Evolutionary conservation across 2,113 vertebrate genomes (phyloP).

Genomic region (Murina feae): DNA sequence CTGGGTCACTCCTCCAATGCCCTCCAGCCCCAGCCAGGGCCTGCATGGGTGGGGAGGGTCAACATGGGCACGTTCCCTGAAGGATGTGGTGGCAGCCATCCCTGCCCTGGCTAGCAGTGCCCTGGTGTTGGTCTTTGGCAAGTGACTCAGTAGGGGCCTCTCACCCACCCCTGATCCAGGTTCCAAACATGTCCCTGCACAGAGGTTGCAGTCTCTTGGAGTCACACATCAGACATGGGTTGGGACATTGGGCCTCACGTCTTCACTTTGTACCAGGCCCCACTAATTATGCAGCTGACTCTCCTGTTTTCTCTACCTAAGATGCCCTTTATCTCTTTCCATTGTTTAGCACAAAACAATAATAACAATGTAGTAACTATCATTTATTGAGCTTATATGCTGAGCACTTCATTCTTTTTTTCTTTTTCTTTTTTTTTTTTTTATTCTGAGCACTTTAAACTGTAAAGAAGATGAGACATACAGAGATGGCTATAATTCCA

Average conservation of each 20-base stretch:
- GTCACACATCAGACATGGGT: neutral
- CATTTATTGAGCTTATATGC: neutral
- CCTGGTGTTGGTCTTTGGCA: neutral
- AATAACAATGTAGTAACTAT: neutral
- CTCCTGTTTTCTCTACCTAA: neutral
- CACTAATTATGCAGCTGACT: neutral
- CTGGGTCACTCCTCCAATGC: neutral
- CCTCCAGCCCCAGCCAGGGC: neutral
- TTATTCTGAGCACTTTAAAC: neutral
- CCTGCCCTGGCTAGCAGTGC: neutral
- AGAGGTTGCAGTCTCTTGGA: neutral
- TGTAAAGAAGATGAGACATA: neutral
- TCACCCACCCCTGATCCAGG: neutral
- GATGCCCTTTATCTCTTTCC: neutral
- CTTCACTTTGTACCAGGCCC: neutral
- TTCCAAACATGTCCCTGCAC: neutral
- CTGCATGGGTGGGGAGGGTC: neutral
- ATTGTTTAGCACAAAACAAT: neutral
- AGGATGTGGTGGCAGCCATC: neutral
- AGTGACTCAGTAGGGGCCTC: neutral
- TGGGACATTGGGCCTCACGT: neutral
- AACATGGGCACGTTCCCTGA: neutral
- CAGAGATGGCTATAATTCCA: neutral
- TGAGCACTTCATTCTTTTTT: too few species aligned
- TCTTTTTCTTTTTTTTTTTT: too few species aligned